These are phyloP conservation scores for Triplophysa bombifrons DNA, from an alignment of 2,797 vertebrate genomes.

Conservation along the genomic window DNA sequence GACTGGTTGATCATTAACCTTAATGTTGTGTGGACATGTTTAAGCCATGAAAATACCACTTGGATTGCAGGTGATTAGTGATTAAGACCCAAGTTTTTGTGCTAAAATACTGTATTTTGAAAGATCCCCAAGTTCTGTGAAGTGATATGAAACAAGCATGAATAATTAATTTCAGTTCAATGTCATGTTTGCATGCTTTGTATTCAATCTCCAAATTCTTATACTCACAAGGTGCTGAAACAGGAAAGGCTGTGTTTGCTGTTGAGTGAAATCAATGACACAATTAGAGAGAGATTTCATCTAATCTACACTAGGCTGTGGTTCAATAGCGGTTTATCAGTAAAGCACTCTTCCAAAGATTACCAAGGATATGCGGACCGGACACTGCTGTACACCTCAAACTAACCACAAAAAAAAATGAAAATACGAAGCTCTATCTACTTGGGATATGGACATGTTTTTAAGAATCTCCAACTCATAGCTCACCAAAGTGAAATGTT, in stretches of 20 bases:
- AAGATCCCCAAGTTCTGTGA: background rate
- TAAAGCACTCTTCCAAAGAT: conserved; percentile 8
- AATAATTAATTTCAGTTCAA: background rate
- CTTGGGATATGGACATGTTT: background rate
- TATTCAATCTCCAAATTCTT: conserved; percentile 18
- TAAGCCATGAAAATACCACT: background rate
- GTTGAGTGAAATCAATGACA: conserved; percentile 54
- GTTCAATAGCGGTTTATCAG: conserved; percentile 52
- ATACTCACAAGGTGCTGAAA: conserved; percentile 2
- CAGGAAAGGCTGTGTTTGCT: conserved; percentile 15
- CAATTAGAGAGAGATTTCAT: conserved; percentile 59
- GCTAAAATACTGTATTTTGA: background rate
- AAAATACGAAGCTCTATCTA: background rate
- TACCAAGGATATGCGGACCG: conserved; percentile 1
- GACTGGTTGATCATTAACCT: no score
- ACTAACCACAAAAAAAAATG: conserved; percentile 11
- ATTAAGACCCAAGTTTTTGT: background rate
- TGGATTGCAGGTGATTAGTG: no score
- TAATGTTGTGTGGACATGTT: no score
- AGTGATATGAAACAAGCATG: background rate
- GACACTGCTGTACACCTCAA: background rate
- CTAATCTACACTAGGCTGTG: conserved; percentile 54
- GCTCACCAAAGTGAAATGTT: background rate
- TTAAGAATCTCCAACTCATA: no score
- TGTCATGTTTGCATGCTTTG: conserved; percentile 19